Conservation (phyloP, 2,888 invertebrate genomes). For the Trissolcus brochymenae region DNA sequence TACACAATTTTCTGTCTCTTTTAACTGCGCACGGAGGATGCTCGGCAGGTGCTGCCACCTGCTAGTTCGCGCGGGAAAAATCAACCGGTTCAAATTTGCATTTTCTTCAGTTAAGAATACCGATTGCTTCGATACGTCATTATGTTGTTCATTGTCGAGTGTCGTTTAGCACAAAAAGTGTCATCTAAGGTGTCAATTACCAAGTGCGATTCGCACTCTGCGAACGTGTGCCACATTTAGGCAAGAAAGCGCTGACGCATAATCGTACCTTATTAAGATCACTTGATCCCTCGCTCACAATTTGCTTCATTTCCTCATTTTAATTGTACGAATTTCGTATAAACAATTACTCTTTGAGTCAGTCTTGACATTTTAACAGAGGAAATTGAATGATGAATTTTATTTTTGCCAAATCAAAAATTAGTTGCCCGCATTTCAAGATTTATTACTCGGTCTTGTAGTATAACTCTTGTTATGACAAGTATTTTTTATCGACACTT, state of each 20-base stretch:
- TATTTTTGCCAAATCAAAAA: no score
- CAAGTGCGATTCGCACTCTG: conserved; percentile 20
- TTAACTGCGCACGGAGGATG: neutral
- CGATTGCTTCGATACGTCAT: neutral
- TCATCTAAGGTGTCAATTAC: conserved; percentile 48
- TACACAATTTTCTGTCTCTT: neutral
- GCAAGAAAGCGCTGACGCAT: conserved; percentile 67
- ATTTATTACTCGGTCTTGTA: no score
- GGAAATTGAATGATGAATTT: conserved; percentile 25
- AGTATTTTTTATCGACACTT: no score
- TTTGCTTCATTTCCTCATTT: conserved; percentile 62
- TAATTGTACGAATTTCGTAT: conserved; percentile 61
- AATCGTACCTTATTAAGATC: conserved; percentile 67
- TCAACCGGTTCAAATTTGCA: neutral
- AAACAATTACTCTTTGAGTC: conserved; percentile 47
- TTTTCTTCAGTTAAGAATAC: neutral
- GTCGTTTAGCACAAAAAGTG: conserved; percentile 14
- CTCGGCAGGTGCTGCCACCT: conserved; percentile 14
- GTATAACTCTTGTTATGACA: no score
- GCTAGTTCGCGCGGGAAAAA: neutral
- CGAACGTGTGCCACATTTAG: conserved; percentile 59
- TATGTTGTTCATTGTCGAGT: neutral
- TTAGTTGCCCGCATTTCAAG: no score
- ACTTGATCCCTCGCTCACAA: conserved; percentile 63
- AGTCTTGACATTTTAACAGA: conserved; percentile 25